Evolutionary conservation across 2,888 invertebrate genomes (phyloP).

Genomic region (Drosophila borealis): DNA sequence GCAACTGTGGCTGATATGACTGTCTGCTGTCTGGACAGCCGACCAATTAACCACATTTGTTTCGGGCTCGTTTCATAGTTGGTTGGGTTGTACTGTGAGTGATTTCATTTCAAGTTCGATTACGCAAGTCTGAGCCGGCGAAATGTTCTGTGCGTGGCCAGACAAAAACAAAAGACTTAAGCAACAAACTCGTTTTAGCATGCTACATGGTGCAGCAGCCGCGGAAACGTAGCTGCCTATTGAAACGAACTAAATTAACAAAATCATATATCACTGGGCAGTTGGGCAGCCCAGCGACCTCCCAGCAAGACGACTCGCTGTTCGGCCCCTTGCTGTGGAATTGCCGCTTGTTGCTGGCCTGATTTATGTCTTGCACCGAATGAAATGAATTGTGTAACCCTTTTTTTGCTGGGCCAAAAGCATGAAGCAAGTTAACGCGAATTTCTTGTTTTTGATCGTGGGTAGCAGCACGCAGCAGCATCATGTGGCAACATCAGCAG

Average conservation of each 20-base stretch:
- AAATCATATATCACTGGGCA: constrained; percentile 74
- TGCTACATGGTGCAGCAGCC: constrained; percentile 7
- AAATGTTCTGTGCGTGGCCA: constrained; percentile 59
- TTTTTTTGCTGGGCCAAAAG: constrained; percentile 43
- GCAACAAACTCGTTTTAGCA: constrained; percentile 66
- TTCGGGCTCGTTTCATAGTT: constrained; percentile 39
- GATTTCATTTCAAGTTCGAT: constrained; percentile 65
- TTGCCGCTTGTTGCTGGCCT: constrained; percentile 72
- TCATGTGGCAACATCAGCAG: constrained; percentile 19
- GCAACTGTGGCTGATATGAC: constrained; percentile 22
- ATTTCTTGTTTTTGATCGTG: constrained; percentile 78
- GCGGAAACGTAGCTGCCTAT: constrained; percentile 33
- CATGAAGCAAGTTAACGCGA: constrained; percentile 71
- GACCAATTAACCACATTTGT: constrained; percentile 75
- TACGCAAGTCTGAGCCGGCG: constrained; percentile 44
- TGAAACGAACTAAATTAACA: constrained; percentile 74
- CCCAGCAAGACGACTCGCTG: constrained; percentile 61
- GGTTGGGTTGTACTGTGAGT: constrained; percentile 32
- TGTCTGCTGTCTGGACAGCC: constrained; percentile 35
- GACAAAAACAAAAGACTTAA: constrained; percentile 61
- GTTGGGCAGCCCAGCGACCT: constrained; percentile 64
- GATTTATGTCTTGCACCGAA: constrained; percentile 80
- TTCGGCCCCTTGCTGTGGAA: constrained; percentile 37
- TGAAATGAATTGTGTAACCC: constrained; percentile 81
- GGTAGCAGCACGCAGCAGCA: constrained; percentile 57